A percentile compares a stretch with the other conserved stretches of the same genome.
Conservation (phyloP, 2,113 vertebrate genomes). For the Chionodraco myersi region DNA sequence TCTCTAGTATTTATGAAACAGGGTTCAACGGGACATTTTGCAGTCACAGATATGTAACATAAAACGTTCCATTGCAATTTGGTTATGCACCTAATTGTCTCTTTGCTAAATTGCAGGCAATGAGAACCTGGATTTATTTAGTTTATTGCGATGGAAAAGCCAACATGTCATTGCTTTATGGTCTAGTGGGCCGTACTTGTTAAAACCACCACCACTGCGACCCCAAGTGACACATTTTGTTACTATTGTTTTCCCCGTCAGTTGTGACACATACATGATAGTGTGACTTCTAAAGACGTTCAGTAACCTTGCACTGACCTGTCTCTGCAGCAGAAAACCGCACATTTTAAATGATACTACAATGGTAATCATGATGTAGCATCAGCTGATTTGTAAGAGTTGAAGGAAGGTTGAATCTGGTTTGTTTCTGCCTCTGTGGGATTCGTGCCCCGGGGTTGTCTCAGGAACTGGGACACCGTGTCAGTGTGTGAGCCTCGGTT, state of each 20-base stretch:
- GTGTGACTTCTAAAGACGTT: neutral
- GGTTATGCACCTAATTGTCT: slow-evolving; percentile 50
- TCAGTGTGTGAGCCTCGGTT: slow-evolving; percentile 47
- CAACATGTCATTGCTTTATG: slow-evolving; percentile 45
- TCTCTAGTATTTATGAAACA: neutral
- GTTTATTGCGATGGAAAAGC: slow-evolving; percentile 39
- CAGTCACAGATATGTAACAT: neutral
- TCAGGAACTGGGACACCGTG: slow-evolving; percentile 68
- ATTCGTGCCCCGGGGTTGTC: slow-evolving; percentile 47
- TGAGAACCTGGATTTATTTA: slow-evolving; percentile 47
- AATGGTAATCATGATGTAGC: neutral
- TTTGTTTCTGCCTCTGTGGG: slow-evolving; percentile 30
- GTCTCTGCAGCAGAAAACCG: neutral
- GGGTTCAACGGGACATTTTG: neutral
- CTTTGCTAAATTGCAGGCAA: slow-evolving; percentile 38
- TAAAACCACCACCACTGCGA: slow-evolving; percentile 46
- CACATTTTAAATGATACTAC: slow-evolving; percentile 12
- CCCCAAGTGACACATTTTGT: slow-evolving; percentile 21
- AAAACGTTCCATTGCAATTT: slow-evolving; percentile 40
- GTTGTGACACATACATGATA: slow-evolving; percentile 36
- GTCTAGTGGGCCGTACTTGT: slow-evolving; percentile 42
- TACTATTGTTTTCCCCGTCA: slow-evolving; percentile 10
- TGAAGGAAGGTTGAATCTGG: slow-evolving; percentile 31
- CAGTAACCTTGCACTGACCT: slow-evolving; percentile 2
- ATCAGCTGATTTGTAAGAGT: slow-evolving; percentile 33